Evolutionary conservation across 2,888 invertebrate genomes (phyloP).

Genomic region (Andrena hattorfiana): DNA sequence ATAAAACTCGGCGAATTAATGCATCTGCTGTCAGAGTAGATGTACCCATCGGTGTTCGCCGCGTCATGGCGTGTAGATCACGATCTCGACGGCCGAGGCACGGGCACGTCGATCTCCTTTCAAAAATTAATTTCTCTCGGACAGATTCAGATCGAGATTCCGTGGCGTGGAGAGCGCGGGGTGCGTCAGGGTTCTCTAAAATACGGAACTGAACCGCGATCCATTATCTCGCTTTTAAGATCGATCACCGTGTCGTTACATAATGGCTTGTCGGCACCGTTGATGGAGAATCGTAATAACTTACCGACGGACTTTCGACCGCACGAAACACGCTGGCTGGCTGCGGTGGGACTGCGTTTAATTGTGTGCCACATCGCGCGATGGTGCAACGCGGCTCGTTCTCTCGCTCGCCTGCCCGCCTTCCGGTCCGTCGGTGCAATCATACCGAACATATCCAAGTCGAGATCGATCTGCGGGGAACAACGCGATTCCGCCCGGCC

Average conservation of each 20-base stretch:
- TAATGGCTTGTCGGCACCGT: conserved; percentile 69
- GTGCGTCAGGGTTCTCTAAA: conserved; percentile 37
- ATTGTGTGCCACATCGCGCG: conserved; percentile 54
- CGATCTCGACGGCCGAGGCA: neutral
- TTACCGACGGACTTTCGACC: conserved; percentile 62
- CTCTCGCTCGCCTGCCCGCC: conserved; percentile 17
- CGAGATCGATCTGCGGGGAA: conserved; percentile 60
- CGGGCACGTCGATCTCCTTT: conserved; percentile 29
- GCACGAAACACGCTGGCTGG: conserved; percentile 48
- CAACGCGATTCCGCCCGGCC: conserved; percentile 45
- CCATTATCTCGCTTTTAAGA: conserved; percentile 70
- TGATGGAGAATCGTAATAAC: conserved; percentile 70
- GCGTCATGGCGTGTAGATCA: too few species aligned
- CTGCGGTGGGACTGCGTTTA: conserved; percentile 59
- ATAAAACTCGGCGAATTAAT: too few species aligned
- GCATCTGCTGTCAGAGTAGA: too few species aligned
- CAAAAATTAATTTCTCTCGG: conserved; percentile 37
- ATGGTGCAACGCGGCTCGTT: conserved; percentile 31
- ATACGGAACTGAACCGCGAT: conserved; percentile 59
- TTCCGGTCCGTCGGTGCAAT: conserved; percentile 64
- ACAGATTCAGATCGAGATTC: conserved; percentile 26
- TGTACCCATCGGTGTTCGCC: too few species aligned
- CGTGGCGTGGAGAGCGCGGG: conserved; percentile 20
- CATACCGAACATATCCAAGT: conserved; percentile 64
- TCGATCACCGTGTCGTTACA: conserved; percentile 66